Base-by-base conservation (phyloP, 2,113 vertebrate species). In the Catharus fuscescens region DNA sequence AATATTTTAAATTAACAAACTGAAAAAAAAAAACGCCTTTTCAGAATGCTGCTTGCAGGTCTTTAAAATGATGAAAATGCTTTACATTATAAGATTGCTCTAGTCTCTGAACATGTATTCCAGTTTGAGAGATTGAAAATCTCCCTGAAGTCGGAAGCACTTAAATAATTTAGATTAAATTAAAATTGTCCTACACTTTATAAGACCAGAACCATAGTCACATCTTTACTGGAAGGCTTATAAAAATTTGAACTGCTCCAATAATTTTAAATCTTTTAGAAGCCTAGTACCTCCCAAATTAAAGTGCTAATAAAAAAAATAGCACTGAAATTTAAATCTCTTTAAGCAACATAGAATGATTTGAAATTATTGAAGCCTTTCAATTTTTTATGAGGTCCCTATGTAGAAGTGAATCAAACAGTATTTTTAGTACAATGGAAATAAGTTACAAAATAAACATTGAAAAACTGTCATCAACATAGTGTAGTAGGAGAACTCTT, bases 131-230 rank as follows among this genome's bases (percentile, higher is more conserved):
- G 93, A 96, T 5, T 97, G 95, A 97, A 97, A 97, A 96, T 95
- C 95, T 93, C 92, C 93, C 92, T 80, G 80, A 96, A 97, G 81
- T 97, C 84, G 95, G 86, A 76, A 97, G n/a, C 57, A 95, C 69
- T 97, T 98, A 97, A 98, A 98, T 98, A 98, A 98, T 98, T 98
- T 96, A 98, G 89, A 97, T 97, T 97, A 97, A 97, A 93, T 98
- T 97, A 97, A 97, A 98, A 97, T 97, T 97, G 90, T 93, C 82
- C 77, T 96, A 96, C 94, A 93, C 85, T 97, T 98, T 97, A 96
- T 81, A 98, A 97, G 92, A 80, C 78, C 88, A 97, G 91, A 97
- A 96, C 83, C 95, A 95, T 15, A 96, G 91, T 76, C 95, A 95
- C 86, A 96, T 97, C 81, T 95, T 98, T 97, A 97, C 96, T 92